phyloP scores from a whole-genome alignment of 2,888 invertebrate species.

The Agrotis puta region DNA sequence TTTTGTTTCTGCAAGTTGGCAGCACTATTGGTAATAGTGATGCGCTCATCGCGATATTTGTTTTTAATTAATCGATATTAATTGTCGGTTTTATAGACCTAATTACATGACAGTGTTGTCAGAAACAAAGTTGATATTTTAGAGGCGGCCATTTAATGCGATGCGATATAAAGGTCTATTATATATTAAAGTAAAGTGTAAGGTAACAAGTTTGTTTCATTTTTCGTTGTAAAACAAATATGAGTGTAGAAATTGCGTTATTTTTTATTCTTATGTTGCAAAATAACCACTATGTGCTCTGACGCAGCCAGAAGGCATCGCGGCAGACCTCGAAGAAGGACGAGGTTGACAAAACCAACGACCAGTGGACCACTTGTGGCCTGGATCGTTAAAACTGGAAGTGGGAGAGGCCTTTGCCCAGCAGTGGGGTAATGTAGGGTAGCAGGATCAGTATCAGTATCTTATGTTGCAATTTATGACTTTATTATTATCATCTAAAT shows the following conservation, averaged over 20 bases:
- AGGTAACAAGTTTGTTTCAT: conserved; percentile 16
- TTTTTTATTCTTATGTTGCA: not conserved
- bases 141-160: conserved; percentile 6
- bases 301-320: too few species aligned
- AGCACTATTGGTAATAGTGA: conserved; percentile 48
- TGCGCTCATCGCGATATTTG: conserved; percentile 44
- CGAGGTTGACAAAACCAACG: too few species aligned
- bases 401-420: too few species aligned
- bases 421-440: too few species aligned
- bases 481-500: not conserved
- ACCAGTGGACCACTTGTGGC: too few species aligned
- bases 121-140: conserved; percentile 38
- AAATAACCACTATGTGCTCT: too few species aligned
- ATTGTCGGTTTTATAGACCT: conserved; percentile 49
- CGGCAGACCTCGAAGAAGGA: too few species aligned
- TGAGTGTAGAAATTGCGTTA: not conserved
- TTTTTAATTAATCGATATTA: conserved; percentile 62
- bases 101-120: conserved; percentile 41
- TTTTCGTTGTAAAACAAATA: conserved; percentile 28
- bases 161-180: conserved; percentile 11
- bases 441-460: too few species aligned
- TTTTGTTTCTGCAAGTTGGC: conserved; percentile 59
- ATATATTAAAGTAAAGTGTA: too few species aligned
- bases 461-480: not conserved
- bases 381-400: too few species aligned